Percentiles rank a stretch among this genome's conserved stretches.
These are phyloP conservation scores for Pithys albifrons DNA, from an alignment of 2,113 vertebrate species.

Conservation along the genomic window DNA sequence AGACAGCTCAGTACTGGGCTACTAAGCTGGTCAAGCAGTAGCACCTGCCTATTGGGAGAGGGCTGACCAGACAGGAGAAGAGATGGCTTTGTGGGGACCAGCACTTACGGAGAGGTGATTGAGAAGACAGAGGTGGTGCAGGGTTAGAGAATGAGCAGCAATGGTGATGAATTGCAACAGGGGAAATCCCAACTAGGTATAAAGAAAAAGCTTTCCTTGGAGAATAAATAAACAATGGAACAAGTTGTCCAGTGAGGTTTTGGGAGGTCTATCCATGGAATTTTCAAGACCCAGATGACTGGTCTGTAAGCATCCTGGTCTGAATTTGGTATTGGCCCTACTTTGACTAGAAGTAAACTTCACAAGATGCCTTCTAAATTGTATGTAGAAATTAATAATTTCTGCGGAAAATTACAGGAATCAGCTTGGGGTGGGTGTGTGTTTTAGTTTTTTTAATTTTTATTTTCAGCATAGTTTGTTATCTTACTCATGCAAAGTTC, in stretches of 20 bases:
- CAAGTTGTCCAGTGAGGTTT: not conserved
- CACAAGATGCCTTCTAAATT: not conserved
- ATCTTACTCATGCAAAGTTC: not conserved
- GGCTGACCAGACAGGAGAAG: not conserved
- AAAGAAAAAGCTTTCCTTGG: not conserved
- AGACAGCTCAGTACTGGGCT: not conserved
- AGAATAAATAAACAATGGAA: not conserved
- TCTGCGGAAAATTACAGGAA: not conserved
- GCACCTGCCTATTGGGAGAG: not conserved
- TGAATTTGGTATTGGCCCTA: not conserved
- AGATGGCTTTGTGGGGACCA: not conserved
- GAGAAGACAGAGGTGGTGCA: not conserved
- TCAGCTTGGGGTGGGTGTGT: not conserved
- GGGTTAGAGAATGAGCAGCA: not conserved
- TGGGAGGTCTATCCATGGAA: not conserved
- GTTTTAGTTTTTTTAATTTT: no score
- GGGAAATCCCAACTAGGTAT: not conserved
- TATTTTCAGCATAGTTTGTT: not conserved
- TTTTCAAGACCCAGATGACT: not conserved
- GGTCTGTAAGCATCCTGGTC: not conserved
- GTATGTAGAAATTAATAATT: not conserved
- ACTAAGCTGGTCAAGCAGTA: not conserved
- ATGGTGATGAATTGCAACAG: not conserved
- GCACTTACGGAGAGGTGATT: fast-evolving
- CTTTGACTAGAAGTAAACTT: not conserved